Percentiles rank a stretch among this genome's conserved stretches.
Conservation (phyloP, 2,797 vertebrate genomes). For the Schizopygopsis malacanthus region DNA sequence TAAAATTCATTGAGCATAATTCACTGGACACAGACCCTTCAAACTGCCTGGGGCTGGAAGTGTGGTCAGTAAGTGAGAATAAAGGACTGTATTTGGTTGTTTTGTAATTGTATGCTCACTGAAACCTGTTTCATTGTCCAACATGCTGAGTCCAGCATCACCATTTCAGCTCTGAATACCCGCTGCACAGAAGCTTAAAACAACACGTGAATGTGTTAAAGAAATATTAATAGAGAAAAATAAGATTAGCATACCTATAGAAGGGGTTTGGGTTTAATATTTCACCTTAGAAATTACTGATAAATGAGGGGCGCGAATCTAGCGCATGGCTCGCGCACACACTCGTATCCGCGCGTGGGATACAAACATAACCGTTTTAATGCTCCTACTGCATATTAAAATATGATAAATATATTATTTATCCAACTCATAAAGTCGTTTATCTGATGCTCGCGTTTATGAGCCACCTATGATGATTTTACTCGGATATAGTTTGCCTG, state of each 20-base stretch:
- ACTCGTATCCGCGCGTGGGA: neutral
- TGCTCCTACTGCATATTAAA: neutral
- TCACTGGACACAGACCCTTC: conserved; percentile 4
- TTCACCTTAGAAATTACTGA: neutral
- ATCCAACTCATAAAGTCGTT: no score
- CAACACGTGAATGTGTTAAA: neutral
- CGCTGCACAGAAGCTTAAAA: conserved; percentile 3
- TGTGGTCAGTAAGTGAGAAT: conserved; percentile 64
- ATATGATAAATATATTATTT: neutral
- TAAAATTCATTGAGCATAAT: conserved; percentile 42
- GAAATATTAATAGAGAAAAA: neutral
- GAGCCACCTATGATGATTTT: conserved; percentile 2
- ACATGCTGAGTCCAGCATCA: conserved; percentile 61
- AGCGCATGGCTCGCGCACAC: conserved; percentile 6
- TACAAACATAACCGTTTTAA: neutral
- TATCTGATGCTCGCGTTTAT: neutral
- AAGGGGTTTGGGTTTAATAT: neutral
- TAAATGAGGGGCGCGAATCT: conserved; percentile 28
- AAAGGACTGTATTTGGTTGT: conserved; percentile 33
- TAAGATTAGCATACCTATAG: neutral
- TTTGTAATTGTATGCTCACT: conserved; percentile 27
- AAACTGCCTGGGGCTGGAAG: conserved; percentile 43
- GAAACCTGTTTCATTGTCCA: conserved; percentile 73
- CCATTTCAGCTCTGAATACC: conserved; percentile 1
- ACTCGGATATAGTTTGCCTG: neutral